A percentile compares a stretch with the other conserved stretches of the same genome.
phyloP scores from a whole-genome alignment of 2,113 vertebrate species.

The Caracal caracal region DNA sequence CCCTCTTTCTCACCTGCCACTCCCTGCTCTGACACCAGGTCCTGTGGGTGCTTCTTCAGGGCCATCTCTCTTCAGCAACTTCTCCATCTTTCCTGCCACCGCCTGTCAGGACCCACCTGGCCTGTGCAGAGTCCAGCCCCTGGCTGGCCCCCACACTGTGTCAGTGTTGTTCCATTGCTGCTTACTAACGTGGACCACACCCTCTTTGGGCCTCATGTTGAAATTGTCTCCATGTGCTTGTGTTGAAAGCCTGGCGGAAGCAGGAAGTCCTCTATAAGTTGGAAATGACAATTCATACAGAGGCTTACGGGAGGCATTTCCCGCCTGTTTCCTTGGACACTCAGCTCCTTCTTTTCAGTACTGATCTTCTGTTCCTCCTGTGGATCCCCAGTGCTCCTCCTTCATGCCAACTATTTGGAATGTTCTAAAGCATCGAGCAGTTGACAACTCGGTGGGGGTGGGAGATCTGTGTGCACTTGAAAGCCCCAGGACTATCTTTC shows the following conservation, averaged over 20 bases:
- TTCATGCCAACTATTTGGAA: background rate
- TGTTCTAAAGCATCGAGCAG: background rate
- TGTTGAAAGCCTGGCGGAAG: background rate
- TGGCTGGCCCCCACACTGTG: background rate
- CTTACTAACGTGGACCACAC: background rate
- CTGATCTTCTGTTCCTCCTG: background rate
- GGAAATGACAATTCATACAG: background rate
- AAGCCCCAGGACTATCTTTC: background rate
- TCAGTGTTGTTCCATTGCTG: background rate
- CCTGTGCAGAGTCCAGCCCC: fast-evolving
- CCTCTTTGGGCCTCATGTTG: background rate
- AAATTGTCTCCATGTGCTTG: background rate
- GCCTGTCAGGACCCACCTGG: background rate
- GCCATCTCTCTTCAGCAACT: background rate
- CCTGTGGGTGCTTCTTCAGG: background rate
- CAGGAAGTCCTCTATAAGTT: background rate
- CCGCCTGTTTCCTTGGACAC: background rate
- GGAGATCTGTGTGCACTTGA: background rate
- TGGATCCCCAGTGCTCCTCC: background rate
- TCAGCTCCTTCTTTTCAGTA: background rate
- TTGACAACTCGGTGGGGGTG: background rate
- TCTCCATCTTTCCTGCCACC: background rate
- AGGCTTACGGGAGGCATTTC: background rate
- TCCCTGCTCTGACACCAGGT: background rate
- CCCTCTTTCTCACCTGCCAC: background rate